A percentile compares a stretch with the other conserved stretches of the same genome.
Conservation (phyloP, 2,888 invertebrate genomes). For the Pachycephus smyrnensis region DNA sequence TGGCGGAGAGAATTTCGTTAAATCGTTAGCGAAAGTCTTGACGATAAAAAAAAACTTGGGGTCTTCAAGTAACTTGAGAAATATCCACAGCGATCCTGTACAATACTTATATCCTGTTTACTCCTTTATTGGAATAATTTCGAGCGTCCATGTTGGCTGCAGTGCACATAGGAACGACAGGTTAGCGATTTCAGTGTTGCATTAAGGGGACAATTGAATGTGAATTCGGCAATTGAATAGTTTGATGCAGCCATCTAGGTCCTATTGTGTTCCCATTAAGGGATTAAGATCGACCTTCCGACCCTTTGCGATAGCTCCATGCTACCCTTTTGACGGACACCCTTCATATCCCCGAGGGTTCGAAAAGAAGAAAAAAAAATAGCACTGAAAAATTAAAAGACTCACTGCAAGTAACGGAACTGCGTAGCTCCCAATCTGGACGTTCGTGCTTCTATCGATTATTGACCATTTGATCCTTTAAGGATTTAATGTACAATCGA, state of each 20-base stretch:
- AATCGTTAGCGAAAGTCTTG: too few species aligned
- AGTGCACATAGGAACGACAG: background rate
- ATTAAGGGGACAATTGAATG: background rate
- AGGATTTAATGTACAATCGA: too few species aligned
- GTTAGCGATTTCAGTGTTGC: background rate
- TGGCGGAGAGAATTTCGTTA: too few species aligned
- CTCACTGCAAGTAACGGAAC: background rate
- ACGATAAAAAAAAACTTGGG: too few species aligned
- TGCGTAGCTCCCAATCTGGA: background rate
- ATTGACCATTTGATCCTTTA: background rate
- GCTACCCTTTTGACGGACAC: background rate
- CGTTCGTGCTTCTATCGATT: background rate
- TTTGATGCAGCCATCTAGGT: background rate
- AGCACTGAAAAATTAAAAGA: background rate
- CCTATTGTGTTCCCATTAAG: background rate
- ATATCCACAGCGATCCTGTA: too few species aligned
- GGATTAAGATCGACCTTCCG: background rate
- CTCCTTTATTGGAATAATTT: background rate
- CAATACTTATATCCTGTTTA: background rate
- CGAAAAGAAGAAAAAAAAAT: background rate
- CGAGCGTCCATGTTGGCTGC: background rate
- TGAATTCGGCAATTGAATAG: background rate
- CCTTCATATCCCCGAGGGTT: background rate
- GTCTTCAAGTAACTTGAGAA: too few species aligned
- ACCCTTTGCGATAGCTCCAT: background rate